These are phyloP conservation scores for Clarias macrocephalus DNA, from an alignment of 2,113 vertebrate species.

Conservation along the genomic window DNA sequence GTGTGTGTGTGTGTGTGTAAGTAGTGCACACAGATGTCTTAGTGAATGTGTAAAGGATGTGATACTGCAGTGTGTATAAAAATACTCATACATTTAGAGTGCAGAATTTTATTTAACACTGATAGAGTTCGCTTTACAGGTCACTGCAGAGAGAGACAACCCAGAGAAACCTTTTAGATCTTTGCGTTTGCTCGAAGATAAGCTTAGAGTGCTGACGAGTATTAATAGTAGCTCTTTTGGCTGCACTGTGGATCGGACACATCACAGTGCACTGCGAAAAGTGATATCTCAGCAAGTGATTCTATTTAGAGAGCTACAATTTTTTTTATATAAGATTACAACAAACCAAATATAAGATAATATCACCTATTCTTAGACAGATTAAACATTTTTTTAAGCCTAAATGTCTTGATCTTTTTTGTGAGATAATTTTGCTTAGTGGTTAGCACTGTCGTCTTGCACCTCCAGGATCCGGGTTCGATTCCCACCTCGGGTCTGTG, in stretches of 20 bases:
- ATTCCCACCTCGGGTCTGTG: too few species aligned
- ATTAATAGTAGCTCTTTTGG: neutral
- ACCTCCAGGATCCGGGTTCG: too few species aligned
- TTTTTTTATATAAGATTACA: too few species aligned
- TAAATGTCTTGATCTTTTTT: too few species aligned
- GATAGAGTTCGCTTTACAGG: neutral
- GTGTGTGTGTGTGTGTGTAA: neutral
- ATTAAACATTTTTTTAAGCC: too few species aligned
- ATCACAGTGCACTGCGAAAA: neutral
- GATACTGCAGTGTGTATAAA: neutral
- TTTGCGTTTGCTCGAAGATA: neutral
- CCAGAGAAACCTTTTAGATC: neutral
- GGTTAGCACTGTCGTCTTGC: too few species aligned
- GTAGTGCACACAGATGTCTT: neutral
- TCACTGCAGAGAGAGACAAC: neutral
- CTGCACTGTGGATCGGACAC: neutral
- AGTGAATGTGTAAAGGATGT: conserved; percentile 40
- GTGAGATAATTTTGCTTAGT: too few species aligned
- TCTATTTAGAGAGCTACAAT: too few species aligned
- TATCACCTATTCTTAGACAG: too few species aligned
- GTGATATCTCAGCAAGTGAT: too few species aligned
- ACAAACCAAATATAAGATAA: too few species aligned
- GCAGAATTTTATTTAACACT: neutral
- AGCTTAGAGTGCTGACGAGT: neutral
- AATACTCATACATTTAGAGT: neutral